phyloP scores from a whole-genome alignment of 2,797 vertebrate species.

The Intellagama lesueurii region DNA sequence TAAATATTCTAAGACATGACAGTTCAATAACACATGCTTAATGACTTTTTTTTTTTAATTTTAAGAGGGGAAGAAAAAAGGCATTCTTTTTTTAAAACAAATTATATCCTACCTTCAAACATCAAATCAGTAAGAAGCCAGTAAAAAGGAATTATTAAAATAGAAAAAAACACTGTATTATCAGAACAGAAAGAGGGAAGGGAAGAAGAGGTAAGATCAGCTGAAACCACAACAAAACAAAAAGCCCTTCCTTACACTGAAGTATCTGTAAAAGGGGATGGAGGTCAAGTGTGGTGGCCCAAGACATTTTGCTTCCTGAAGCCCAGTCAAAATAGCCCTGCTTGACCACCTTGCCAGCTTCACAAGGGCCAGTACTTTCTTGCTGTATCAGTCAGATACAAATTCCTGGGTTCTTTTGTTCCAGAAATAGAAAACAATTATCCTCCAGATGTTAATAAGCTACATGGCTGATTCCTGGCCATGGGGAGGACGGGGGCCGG shows the following conservation, averaged over 20 bases:
- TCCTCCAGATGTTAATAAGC: neutral
- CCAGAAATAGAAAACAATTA: neutral
- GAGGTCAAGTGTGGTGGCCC: neutral
- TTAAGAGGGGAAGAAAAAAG: neutral
- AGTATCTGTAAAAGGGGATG: neutral
- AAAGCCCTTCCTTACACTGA: neutral
- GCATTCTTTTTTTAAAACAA: neutral
- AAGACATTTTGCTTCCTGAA: neutral
- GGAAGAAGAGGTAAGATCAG: no score
- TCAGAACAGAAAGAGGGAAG: neutral
- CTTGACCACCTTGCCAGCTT: neutral
- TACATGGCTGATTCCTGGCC: neutral
- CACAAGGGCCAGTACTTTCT: neutral
- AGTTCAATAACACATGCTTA: neutral
- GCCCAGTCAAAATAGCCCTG: neutral
- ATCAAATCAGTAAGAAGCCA: neutral
- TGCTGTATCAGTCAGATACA: neutral
- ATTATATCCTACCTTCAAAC: neutral
- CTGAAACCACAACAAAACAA: neutral
- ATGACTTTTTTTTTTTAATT: neutral
- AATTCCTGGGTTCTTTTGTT: neutral
- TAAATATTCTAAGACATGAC: no score
- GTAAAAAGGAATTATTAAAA: neutral
- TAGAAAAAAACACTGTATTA: neutral
- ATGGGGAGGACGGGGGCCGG: neutral